A percentile compares a stretch with the other conserved stretches of the same genome.
Conservation (phyloP, 2,888 invertebrate species). For the Furcula furcula region DNA sequence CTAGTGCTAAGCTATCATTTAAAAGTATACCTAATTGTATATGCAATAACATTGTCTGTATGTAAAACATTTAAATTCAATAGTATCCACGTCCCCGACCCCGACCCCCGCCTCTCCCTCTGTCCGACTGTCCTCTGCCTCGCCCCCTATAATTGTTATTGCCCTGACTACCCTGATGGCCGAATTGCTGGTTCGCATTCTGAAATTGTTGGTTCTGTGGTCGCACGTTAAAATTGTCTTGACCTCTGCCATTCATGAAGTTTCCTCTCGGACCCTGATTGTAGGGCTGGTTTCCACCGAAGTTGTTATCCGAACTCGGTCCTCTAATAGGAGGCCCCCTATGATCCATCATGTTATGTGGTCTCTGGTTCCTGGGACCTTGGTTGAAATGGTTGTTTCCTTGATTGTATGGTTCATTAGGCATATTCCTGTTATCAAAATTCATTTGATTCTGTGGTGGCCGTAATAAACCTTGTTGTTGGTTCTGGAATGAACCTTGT, state of each 20-base stretch:
- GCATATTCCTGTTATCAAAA: constrained; percentile 3
- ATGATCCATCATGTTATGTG: constrained; percentile 12
- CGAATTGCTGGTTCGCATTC: constrained; percentile 33
- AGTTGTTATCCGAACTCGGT: constrained; percentile 9
- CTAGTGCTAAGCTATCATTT: too few relatives aligned
- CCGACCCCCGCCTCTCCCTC: constrained; percentile 53
- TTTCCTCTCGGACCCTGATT: constrained; percentile 43
- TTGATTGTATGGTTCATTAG: background rate
- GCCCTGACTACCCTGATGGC: constrained; percentile 29
- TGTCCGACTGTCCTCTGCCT: constrained; percentile 38
- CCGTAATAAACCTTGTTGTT: constrained; percentile 6
- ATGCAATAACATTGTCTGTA: background rate
- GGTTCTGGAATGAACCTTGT: background rate
- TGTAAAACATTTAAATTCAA: constrained; percentile 6
- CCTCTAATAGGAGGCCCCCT: constrained; percentile 11
- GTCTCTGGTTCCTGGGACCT: constrained; percentile 2
- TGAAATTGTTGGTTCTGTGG: constrained; percentile 20
- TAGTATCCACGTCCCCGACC: constrained; percentile 51
- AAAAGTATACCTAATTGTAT: too few relatives aligned
- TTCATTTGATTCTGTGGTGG: constrained; percentile 14
- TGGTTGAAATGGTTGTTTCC: constrained; percentile 9
- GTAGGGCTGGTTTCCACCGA: constrained; percentile 14
- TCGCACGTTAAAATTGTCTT: constrained; percentile 30
- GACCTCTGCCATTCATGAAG: constrained; percentile 41
- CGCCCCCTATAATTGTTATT: constrained; percentile 44